A percentile compares a stretch with the other conserved stretches of the same genome.
Conservation (phyloP, 1,140 invertebrate genomes). For the Philotrypesis tridentata region DNA sequence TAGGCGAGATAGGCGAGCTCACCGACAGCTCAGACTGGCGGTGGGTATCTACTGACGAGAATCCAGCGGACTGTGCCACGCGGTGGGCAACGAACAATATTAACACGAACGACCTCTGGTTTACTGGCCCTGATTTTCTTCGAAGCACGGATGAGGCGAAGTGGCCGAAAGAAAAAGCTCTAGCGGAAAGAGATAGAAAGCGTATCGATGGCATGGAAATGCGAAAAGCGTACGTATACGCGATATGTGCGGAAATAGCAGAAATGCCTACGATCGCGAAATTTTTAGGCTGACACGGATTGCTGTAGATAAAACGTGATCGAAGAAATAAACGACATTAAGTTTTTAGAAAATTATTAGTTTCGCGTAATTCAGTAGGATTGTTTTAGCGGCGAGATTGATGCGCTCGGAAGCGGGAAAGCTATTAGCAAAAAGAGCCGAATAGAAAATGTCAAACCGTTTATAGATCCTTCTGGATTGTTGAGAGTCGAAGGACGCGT, state of each 20-base stretch:
- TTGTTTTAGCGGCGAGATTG: neutral
- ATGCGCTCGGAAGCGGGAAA: neutral
- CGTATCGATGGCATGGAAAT: neutral
- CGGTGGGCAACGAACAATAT: neutral
- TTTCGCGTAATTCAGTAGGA: neutral
- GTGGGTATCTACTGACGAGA: neutral
- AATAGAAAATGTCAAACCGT: too few relatives aligned
- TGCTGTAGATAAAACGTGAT: too few relatives aligned
- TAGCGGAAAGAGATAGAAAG: neutral
- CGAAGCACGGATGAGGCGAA: neutral
- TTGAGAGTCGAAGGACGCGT: neutral
- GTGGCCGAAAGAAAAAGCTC: neutral
- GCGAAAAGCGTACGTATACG: neutral
- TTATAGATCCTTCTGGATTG: neutral
- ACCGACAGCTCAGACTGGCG: neutral
- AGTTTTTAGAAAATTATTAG: neutral
- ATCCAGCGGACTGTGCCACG: neutral
- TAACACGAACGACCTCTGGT: neutral
- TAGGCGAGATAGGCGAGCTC: slow-evolving; percentile 15
- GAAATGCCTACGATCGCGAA: slow-evolving; percentile 47
- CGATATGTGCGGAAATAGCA: slow-evolving; percentile 54
- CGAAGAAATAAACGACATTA: too few relatives aligned
- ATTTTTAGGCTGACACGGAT: slow-evolving; percentile 44
- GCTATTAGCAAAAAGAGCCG: too few relatives aligned
- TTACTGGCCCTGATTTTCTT: neutral